Evolutionary conservation across 2,888 invertebrate genomes (phyloP).

Genomic region (Acholoe squamosa): DNA sequence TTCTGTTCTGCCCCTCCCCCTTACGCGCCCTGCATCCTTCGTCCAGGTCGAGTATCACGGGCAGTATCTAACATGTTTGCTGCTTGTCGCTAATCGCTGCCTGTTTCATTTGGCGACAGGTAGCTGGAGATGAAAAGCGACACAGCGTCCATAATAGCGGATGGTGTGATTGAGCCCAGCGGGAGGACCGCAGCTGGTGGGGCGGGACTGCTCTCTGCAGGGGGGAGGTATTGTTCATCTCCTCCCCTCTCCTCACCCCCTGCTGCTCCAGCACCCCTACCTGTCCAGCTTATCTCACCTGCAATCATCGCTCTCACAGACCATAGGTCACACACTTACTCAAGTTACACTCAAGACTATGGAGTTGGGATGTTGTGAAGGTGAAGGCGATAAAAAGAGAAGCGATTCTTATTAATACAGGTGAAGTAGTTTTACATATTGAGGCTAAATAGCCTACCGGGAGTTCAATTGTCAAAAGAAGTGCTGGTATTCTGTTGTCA

Average conservation of each 20-base stretch:
- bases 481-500: too few species aligned
- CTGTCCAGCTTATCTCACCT: conserved; percentile 41
- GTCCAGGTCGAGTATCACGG: neutral
- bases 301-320: neutral
- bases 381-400: neutral
- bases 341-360: conserved; percentile 11
- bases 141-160: neutral
- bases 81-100: conserved; percentile 33
- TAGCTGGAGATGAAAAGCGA: conserved; percentile 5
- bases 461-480: too few species aligned
- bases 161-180: conserved; percentile 5
- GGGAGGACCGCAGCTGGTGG: neutral
- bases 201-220: neutral
- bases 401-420: neutral
- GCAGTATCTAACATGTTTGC: conserved; percentile 23
- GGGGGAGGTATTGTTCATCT: neutral
- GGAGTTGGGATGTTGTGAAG: neutral
- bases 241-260: neutral
- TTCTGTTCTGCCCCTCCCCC: neutral
- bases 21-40: neutral
- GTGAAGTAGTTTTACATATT: neutral
- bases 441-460: neutral
- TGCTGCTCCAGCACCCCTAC: conserved; percentile 27
- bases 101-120: conserved; percentile 24
- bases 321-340: neutral